Evolutionary conservation across 2,113 vertebrate species (phyloP), one percentile per base, ranked within the genome.

Genomic region (Scartelaos histophorus): DNA sequence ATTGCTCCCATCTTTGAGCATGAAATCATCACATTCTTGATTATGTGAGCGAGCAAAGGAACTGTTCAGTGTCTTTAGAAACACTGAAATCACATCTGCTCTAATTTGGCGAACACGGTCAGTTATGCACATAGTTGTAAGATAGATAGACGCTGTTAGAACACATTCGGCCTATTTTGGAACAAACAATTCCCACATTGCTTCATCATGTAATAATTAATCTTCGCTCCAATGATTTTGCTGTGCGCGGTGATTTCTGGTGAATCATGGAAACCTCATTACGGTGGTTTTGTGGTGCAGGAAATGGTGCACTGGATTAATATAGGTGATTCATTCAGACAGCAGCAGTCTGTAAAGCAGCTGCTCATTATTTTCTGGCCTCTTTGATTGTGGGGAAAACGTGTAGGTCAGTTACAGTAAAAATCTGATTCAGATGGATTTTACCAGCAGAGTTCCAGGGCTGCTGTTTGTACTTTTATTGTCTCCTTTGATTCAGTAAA

Each of bases 221-320:
- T 54, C 56, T 71, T 64, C 1, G 43, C 34, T 67, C 71, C 43
- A 78, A 53, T 0, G 3, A 70, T 71, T 53, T 35, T 61, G 64
- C 69, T 61, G 13, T 53, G 61, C 19, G 19, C 70, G 34, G 13
- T 11, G 35, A 67, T 67, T 58, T 73, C 61, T 60, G 21, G 19
- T 74, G 65, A 86, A 62, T 78, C 75, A 70, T 67, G 62, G 46
- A 24, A 72, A 45, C 5, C 25, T 71, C 58, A 53, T 22, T 73
- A 70, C 7, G 68, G 73, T 21, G 61, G 61, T 43, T 64, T 64
- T 43, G 61, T 64, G 35, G 45, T 66, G 43, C 34, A 57, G 29
- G 54, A 73, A 76, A 62, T 34, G 5, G 19, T 73, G 15, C 38
- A 22, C 70, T 54, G 56, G 54, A 5, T 74, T 66, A 68, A 69